phyloP scores from a whole-genome alignment of 37 sponge, comb jelly and placozoan genomes.

The Halisarca cf. caerulea region DNA sequence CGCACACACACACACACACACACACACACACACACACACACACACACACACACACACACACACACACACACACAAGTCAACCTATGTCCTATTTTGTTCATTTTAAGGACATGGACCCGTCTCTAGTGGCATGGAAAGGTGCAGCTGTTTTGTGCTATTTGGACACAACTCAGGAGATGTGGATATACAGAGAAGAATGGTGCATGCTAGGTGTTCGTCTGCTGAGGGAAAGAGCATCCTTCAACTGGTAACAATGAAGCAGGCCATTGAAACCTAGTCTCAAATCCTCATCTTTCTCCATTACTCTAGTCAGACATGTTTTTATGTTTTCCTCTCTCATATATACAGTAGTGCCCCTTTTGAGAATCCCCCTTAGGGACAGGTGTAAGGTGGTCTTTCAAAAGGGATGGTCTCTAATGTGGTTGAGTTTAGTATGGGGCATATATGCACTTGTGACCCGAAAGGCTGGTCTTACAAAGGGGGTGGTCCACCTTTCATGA shows the following conservation, averaged over 20 bases:
- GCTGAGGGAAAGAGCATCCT: slow-evolving; percentile 84
- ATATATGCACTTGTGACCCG: too few relatives aligned
- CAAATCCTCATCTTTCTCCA: background rate
- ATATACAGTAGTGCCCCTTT: too few relatives aligned
- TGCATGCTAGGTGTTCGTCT: slow-evolving; percentile 68
- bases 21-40: slow-evolving; percentile 14
- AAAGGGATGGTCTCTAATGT: too few relatives aligned
- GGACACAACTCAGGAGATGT: slow-evolving; percentile 88
- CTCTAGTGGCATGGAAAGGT: slow-evolving; percentile 81
- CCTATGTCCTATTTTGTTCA: background rate
- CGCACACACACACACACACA: slow-evolving; percentile 4
- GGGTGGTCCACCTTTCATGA: too few relatives aligned
- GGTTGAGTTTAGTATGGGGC: too few relatives aligned
- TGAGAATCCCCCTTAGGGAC: too few relatives aligned
- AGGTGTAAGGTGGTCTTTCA: too few relatives aligned
- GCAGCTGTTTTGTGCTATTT: slow-evolving; percentile 80
- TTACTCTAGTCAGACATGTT: background rate
- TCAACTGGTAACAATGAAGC: slow-evolving; percentile 70
- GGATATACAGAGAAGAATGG: slow-evolving; percentile 91
- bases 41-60: background rate
- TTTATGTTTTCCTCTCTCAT: background rate
- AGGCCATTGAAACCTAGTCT: background rate
- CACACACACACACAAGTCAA: background rate
- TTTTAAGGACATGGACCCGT: slow-evolving; percentile 73
- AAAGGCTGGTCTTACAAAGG: too few relatives aligned